Evolutionary conservation across 2,797 vertebrate species (phyloP), one percentile per base, ranked within the genome.

Genomic region (Bufotes viridis): DNA sequence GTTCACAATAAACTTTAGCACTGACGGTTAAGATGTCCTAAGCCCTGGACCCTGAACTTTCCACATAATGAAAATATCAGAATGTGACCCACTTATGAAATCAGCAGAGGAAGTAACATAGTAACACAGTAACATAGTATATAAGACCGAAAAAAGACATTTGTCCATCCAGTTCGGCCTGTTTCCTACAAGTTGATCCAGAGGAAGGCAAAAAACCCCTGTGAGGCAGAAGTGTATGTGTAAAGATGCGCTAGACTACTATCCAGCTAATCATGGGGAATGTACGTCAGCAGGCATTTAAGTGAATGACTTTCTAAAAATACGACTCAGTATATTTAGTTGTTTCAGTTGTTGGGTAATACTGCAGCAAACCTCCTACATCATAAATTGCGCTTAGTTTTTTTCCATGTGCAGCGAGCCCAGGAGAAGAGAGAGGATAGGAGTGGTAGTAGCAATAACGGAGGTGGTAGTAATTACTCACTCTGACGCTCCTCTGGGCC

Each of bases 221-320:
- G n/a, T n/a, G n/a, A n/a, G n/a, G n/a, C n/a, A n/a, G n/a, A n/a
- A 63, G 55, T 83, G 20, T n/a, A 84, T 74, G 26, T 53, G 26
- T 18, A 61, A 60, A 60, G 65, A 88, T 53, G 76, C 81, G 87
- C 65, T 22, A 88, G 87, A 85, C 87, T 72, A 85, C 76, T 74
- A 81, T 85, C 78, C 75, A 61, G 29, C 81, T 81, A 82, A 75
- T 85, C 29, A 22, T 61, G 69, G 42, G 22, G 67, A 79, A 78
- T 65, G 87, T 61, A 81, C 24, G 87, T 74, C 58, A 88, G 34
- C 67, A 65, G 17, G 34, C 55, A 60, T 85, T 76, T 57, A 53
- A 75, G 58, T 57, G 20, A 88, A 85, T 87, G 63, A 58, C 55
- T 65, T 88, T 88, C 87, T 85, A 88, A 85, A 74, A 81, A 88